Conservation (phyloP, 2,797 vertebrate species). For the Lemur catta region DNA sequence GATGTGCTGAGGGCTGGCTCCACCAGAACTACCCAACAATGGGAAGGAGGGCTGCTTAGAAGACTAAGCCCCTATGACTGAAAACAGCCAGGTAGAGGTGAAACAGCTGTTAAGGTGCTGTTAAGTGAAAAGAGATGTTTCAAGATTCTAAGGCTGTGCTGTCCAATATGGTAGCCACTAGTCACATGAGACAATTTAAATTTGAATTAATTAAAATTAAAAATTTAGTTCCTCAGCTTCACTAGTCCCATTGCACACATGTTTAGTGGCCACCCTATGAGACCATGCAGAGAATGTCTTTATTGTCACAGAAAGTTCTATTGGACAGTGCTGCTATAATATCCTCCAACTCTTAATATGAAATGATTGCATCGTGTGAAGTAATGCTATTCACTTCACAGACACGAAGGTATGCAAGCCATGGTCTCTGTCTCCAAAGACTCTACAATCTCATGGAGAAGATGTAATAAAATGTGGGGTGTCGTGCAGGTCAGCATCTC, state of each 20-base stretch:
- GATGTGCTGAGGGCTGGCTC: not conserved
- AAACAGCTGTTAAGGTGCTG: not conserved
- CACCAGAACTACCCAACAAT: not conserved
- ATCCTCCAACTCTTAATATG: not conserved
- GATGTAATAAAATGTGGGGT: not conserved
- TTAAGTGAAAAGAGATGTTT: not conserved
- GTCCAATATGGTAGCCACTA: not conserved
- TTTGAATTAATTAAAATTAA: slow-evolving; percentile 5
- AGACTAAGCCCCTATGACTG: not conserved
- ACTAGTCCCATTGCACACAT: not conserved
- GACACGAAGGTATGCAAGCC: not conserved
- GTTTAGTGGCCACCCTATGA: not conserved
- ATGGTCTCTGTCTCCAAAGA: not conserved
- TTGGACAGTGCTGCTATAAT: too few relatives aligned
- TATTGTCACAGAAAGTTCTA: not conserved
- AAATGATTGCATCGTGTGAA: not conserved
- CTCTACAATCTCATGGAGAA: not conserved
- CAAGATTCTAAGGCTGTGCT: not conserved
- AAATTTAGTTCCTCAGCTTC: not conserved
- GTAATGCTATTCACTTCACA: not conserved
- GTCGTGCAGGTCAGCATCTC: not conserved
- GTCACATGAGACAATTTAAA: not conserved
- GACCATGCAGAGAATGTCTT: not conserved
- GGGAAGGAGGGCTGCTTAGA: not conserved
- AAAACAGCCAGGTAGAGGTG: not conserved